These are phyloP conservation scores for Bombycilla garrulus DNA, from an alignment of 2,113 vertebrate genomes.

Conservation along the genomic window DNA sequence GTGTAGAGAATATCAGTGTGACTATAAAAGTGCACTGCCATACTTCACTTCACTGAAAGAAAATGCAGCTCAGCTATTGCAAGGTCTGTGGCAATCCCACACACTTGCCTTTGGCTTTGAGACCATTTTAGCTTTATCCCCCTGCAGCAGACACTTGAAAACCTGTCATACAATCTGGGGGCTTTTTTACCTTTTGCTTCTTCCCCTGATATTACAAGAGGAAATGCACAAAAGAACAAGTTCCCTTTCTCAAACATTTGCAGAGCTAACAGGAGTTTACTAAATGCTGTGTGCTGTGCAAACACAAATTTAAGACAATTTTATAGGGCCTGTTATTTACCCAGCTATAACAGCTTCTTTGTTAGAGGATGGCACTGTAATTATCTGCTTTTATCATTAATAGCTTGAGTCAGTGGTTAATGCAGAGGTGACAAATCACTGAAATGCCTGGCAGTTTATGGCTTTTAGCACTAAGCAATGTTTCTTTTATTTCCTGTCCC, in stretches of 20 bases:
- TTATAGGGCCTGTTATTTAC: slow-evolving; percentile 54
- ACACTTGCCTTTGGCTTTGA: not conserved
- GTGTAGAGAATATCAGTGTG: not conserved
- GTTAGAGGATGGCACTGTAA: slow-evolving; percentile 3
- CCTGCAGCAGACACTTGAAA: not conserved
- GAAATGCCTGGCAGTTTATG: slow-evolving; percentile 25
- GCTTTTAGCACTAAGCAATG: slow-evolving; percentile 34
- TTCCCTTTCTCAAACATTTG: not conserved
- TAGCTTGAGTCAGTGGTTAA: slow-evolving; percentile 43
- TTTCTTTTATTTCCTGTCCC: slow-evolving; percentile 27
- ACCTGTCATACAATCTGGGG: not conserved
- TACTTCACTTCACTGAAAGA: not conserved
- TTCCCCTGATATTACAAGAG: not conserved
- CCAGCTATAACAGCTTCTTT: slow-evolving; percentile 22
- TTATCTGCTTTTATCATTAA: slow-evolving; percentile 67
- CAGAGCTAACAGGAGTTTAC: not conserved
- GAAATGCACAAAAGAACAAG: not conserved
- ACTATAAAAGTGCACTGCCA: not conserved
- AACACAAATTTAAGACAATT: slow-evolving; percentile 27
- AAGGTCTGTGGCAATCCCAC: not conserved
- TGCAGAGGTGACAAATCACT: slow-evolving; percentile 54
- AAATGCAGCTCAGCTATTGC: not conserved
- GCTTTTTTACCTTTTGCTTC: not conserved
- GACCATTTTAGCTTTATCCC: not conserved
- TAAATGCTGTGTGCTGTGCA: not conserved